Conservation (phyloP, 2,888 invertebrate genomes). For the Microctonus aethiopoides region DNA sequence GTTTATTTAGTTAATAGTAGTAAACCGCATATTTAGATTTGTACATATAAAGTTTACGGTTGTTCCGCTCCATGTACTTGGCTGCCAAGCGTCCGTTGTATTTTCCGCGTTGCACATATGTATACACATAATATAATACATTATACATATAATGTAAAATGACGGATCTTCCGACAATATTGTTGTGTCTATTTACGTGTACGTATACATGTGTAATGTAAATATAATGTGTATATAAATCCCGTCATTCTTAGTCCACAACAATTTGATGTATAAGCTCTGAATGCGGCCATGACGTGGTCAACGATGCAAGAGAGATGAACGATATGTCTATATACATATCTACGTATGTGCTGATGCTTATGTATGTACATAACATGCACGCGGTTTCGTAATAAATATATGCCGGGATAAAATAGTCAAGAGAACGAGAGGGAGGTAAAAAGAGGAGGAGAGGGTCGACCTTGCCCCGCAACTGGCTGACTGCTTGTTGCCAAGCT, state of each 20-base stretch:
- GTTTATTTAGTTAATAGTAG: background rate
- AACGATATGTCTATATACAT: constrained; percentile 16
- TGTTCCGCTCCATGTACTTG: constrained; percentile 32
- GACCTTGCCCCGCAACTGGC: constrained; percentile 64
- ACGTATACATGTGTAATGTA: background rate
- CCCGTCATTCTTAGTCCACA: background rate
- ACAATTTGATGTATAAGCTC: background rate
- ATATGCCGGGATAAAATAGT: constrained; percentile 61
- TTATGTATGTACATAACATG: constrained; percentile 23
- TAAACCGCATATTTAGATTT: background rate
- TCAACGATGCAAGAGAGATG: constrained; percentile 7
- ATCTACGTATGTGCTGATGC: too few species aligned
- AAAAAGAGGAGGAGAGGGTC: constrained; percentile 52
- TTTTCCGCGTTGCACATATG: background rate
- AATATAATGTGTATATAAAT: constrained; percentile 5
- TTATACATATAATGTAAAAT: background rate
- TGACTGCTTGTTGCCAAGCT: constrained; percentile 64
- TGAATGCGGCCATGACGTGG: constrained; percentile 29
- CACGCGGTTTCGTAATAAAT: constrained; percentile 61
- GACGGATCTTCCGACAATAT: constrained; percentile 13
- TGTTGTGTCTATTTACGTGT: background rate
- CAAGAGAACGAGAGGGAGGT: constrained; percentile 5
- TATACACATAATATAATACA: background rate
- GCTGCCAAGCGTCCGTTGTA: constrained; percentile 20
- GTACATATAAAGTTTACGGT: constrained; percentile 22